Conservation (phyloP, 2,797 vertebrate species). For the Manis pentadactyla region DNA sequence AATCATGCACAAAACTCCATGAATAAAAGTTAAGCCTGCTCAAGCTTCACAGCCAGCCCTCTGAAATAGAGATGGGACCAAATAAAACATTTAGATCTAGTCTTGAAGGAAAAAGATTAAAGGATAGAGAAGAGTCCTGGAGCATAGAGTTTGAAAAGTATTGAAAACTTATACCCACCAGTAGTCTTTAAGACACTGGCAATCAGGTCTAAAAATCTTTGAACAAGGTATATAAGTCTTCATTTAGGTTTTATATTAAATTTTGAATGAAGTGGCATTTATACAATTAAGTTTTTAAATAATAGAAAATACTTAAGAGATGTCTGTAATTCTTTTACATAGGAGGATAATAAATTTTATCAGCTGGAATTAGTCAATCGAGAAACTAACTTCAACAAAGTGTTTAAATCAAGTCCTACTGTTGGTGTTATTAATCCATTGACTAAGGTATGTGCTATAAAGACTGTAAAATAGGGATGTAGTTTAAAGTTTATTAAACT, state of each 20-base stretch:
- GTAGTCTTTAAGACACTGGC: background rate
- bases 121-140: background rate
- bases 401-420: slow-evolving; percentile 98
- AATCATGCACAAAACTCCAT: background rate
- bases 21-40: background rate
- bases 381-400: slow-evolving; percentile 99
- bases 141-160: background rate
- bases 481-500: too few species aligned
- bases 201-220: slow-evolving; percentile 8
- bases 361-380: slow-evolving; percentile 99
- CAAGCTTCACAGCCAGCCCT: background rate
- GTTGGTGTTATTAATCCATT: slow-evolving; percentile 99
- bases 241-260: slow-evolving; percentile 40
- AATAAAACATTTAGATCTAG: background rate
- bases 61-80: background rate
- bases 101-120: background rate
- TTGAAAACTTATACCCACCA: background rate
- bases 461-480: slow-evolving; percentile 35
- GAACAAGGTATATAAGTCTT: background rate
- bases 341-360: slow-evolving; percentile 99
- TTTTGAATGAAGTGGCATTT: slow-evolving; percentile 66
- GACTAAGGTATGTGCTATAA: slow-evolving; percentile 93
- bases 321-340: slow-evolving; percentile 87
- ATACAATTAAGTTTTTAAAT: slow-evolving; percentile 72
- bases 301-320: slow-evolving; percentile 84